These are phyloP conservation scores for Luperina nickerlii DNA, from an alignment of 2,888 invertebrate species.

Conservation along the genomic window DNA sequence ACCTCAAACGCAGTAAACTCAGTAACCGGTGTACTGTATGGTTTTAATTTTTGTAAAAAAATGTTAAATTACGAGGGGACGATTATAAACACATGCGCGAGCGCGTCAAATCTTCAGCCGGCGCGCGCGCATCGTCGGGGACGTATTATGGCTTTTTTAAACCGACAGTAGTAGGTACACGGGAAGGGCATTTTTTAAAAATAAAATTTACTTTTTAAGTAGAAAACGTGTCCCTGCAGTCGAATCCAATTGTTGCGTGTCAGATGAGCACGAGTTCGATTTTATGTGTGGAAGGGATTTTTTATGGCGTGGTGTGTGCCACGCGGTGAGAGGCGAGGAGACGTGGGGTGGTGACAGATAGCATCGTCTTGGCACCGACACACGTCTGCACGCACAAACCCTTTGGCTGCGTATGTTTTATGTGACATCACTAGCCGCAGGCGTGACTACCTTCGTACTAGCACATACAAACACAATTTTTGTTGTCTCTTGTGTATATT, in stretches of 20 bases:
- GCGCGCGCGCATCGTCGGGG: slow-evolving; percentile 84
- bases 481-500: slow-evolving; percentile 62
- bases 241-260: slow-evolving; percentile 90
- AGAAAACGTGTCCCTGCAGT: slow-evolving; percentile 87
- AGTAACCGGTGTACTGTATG: slow-evolving; percentile 85
- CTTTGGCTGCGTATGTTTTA: slow-evolving; percentile 72
- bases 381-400: slow-evolving; percentile 76
- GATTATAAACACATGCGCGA: slow-evolving; percentile 90
- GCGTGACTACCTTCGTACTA: slow-evolving; percentile 65
- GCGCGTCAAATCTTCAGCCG: slow-evolving; percentile 90
- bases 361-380: slow-evolving; percentile 75
- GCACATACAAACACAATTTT: slow-evolving; percentile 52
- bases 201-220: slow-evolving; percentile 88
- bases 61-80: slow-evolving; percentile 88
- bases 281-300: slow-evolving; percentile 88
- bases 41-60: slow-evolving; percentile 85
- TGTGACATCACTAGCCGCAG: slow-evolving; percentile 69
- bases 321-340: slow-evolving; percentile 69
- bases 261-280: slow-evolving; percentile 90
- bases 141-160: slow-evolving; percentile 89
- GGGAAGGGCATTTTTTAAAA: slow-evolving; percentile 88
- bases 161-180: slow-evolving; percentile 78
- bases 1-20: slow-evolving; percentile 75
- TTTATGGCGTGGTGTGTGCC: slow-evolving; percentile 87
- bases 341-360: slow-evolving; percentile 72